Percentiles rank a stretch among this genome's conserved stretches.
phyloP scores from a whole-genome alignment of 2,888 invertebrate genomes.

The Polylopha cassiicola region DNA sequence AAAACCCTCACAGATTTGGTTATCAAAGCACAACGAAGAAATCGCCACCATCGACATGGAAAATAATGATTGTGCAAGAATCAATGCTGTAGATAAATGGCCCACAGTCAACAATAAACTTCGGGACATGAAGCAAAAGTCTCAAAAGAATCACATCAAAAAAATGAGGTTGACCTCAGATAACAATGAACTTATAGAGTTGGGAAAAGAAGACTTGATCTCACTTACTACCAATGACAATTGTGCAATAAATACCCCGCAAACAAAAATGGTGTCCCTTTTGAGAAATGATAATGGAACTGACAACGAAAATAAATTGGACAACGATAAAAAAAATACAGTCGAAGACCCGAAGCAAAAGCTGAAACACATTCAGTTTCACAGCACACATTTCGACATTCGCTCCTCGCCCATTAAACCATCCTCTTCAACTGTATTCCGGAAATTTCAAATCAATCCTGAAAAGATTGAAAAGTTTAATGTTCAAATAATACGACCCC shows the following conservation, averaged over 20 bases:
- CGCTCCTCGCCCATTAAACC: conserved; percentile 68
- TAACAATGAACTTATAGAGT: conserved; percentile 41
- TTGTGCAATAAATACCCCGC: conserved; percentile 24
- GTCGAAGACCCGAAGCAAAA: conserved; percentile 24
- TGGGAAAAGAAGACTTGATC: conserved; percentile 47
- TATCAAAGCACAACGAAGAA: conserved; percentile 35
- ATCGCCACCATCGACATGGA: conserved; percentile 34
- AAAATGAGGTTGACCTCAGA: conserved; percentile 50
- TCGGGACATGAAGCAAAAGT: conserved; percentile 49
- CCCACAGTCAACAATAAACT: conserved; percentile 53
- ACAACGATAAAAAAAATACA: conserved; percentile 20
- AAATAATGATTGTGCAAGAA: conserved; percentile 54
- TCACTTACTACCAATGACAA: conserved; percentile 29
- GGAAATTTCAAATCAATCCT: conserved; percentile 63
- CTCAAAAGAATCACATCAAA: conserved; percentile 42
- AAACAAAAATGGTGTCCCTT: conserved; percentile 18
- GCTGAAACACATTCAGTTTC: conserved; percentile 55
- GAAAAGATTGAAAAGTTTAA: conserved; percentile 58
- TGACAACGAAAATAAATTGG: conserved; percentile 21
- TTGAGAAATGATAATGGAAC: conserved; percentile 11
- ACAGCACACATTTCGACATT: conserved; percentile 67
- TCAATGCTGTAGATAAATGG: conserved; percentile 56
- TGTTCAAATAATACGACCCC: conserved; percentile 51
- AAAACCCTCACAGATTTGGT: conserved; percentile 32
- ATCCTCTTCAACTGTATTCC: conserved; percentile 57